Conservation (phyloP, 2,113 vertebrate genomes). For the Camelus dromedarius region DNA sequence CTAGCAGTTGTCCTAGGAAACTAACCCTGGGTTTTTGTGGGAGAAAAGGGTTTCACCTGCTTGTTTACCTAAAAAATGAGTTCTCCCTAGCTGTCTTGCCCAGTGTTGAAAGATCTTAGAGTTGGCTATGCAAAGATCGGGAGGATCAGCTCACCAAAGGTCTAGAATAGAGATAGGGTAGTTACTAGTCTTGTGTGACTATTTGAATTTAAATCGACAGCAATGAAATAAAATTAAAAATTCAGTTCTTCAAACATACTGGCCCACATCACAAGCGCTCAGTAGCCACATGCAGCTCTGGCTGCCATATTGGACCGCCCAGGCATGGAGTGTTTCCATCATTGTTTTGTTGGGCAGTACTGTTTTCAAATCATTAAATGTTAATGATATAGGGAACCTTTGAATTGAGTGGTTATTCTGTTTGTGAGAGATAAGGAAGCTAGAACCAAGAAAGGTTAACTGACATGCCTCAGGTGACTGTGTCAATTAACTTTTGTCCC, state of each 20-base stretch:
- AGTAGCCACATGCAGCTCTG: background rate
- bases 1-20: background rate
- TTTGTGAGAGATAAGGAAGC: background rate
- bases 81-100: background rate
- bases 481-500: background rate
- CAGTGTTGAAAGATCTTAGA: background rate
- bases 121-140: background rate
- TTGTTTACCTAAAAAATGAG: background rate
- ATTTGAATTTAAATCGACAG: background rate
- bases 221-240: conserved; percentile 11
- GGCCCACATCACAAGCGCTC: background rate
- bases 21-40: background rate
- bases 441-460: background rate
- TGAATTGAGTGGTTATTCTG: background rate
- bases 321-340: background rate
- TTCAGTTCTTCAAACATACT: background rate
- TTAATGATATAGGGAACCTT: background rate
- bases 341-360: background rate
- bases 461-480: background rate
- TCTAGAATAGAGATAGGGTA: background rate
- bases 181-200: background rate
- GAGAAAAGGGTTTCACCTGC: background rate
- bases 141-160: background rate
- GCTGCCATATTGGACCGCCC: background rate
- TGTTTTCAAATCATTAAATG: background rate